These are phyloP conservation scores for Brachionus rotundiformis DNA, from an alignment of 1,140 invertebrate genomes.

Conservation along the genomic window DNA sequence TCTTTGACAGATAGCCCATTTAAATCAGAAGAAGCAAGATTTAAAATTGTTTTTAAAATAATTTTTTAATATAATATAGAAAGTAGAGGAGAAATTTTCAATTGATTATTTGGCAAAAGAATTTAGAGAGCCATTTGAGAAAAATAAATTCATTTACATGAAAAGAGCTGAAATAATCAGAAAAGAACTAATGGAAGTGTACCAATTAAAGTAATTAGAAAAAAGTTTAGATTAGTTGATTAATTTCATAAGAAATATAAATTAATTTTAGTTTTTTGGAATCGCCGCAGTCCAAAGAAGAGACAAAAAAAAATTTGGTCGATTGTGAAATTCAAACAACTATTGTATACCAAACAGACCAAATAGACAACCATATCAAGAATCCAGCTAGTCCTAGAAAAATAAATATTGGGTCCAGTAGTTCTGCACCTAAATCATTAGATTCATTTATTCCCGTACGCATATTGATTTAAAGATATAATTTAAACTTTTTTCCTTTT, in stretches of 20 bases:
- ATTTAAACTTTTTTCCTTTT: background rate
- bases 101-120: background rate
- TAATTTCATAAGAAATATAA: background rate
- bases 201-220: background rate
- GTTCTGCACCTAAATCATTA: background rate
- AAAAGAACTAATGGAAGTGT: conserved; percentile 12
- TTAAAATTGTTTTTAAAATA: too few species aligned
- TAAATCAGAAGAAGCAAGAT: background rate
- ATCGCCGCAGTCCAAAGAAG: background rate
- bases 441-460: background rate
- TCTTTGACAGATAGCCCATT: background rate
- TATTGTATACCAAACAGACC: background rate
- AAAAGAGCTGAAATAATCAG: background rate
- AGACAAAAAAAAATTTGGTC: background rate
- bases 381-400: background rate
- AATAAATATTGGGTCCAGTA: background rate
- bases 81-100: background rate
- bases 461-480: background rate
- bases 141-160: background rate
- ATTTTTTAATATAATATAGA: background rate
- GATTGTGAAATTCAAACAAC: background rate
- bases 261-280: background rate
- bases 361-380: background rate
- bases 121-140: conserved; percentile 18
- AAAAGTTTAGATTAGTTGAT: background rate